A percentile compares a stretch with the other conserved stretches of the same genome.
phyloP scores from a whole-genome alignment of 2,797 vertebrate species.

The Champsocephalus esox region DNA sequence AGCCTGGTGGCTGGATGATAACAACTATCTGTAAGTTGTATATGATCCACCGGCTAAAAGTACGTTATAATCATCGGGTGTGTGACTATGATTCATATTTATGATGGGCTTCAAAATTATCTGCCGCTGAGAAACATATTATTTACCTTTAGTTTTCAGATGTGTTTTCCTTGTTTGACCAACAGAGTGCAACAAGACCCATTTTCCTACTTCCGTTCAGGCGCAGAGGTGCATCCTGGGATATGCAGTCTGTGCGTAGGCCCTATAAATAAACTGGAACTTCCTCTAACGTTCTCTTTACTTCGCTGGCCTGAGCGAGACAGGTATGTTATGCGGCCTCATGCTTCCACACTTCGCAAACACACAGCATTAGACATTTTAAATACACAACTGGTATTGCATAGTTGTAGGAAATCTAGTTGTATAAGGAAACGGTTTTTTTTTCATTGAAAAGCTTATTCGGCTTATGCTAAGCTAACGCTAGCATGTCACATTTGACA shows the following conservation, averaged over 20 bases:
- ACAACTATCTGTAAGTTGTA: no score
- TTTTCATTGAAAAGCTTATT: background rate
- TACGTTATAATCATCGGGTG: background rate
- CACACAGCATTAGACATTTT: accelerated
- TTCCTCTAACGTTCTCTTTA: slow-evolving; percentile 75
- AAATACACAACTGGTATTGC: accelerated
- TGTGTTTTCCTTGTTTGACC: slow-evolving; percentile 29
- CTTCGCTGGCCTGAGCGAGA: slow-evolving; percentile 72
- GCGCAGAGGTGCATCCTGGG: slow-evolving; percentile 58
- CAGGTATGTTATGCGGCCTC: slow-evolving; percentile 9
- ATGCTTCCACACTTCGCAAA: accelerated
- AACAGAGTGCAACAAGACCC: slow-evolving; percentile 41
- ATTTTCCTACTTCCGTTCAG: slow-evolving; percentile 17
- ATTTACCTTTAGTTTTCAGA: background rate
- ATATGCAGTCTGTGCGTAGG: slow-evolving; percentile 52
- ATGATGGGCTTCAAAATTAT: background rate
- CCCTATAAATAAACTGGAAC: slow-evolving; percentile 64
- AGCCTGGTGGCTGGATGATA: no score
- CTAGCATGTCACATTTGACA: slow-evolving; percentile 27
- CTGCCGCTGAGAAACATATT: no score
- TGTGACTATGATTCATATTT: background rate
- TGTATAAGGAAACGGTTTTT: accelerated
- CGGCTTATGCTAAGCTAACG: slow-evolving; percentile 66
- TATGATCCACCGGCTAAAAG: no score
- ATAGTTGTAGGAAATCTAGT: accelerated